A percentile compares a stretch with the other conserved stretches of the same genome.
Evolutionary conservation across 2,797 vertebrate species (phyloP).

Genomic region (Lepus oiostolus): DNA sequence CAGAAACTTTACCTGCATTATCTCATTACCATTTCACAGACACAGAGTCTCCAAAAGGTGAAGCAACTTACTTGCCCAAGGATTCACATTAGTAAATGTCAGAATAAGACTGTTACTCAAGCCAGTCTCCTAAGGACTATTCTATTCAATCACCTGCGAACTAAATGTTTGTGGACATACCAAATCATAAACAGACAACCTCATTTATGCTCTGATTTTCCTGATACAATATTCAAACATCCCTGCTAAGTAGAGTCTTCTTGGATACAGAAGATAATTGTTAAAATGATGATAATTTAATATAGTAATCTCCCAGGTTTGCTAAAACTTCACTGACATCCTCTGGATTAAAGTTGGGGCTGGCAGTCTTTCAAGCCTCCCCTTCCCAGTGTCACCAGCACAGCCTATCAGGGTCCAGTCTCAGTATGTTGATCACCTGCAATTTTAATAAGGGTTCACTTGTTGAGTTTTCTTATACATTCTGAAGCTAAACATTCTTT

Average conservation of each 20-base stretch:
- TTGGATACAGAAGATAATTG: not conserved
- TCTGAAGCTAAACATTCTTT: not conserved
- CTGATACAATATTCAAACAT: not conserved
- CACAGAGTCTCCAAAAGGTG: not conserved
- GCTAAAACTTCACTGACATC: not conserved
- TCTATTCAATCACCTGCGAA: not conserved
- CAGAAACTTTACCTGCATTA: not conserved
- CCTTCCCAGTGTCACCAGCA: not conserved
- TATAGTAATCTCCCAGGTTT: not conserved
- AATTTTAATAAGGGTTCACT: not conserved
- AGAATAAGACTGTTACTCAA: not conserved
- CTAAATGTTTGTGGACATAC: not conserved
- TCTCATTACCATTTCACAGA: slow-evolving; percentile 5
- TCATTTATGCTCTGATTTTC: not conserved
- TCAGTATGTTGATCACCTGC: not conserved
- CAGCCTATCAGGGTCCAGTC: not conserved
- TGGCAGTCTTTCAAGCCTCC: not conserved
- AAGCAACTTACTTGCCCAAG: slow-evolving; percentile 9
- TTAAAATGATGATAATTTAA: not conserved
- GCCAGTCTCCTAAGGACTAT: not conserved
- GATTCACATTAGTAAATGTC: not conserved
- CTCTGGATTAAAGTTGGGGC: not conserved
- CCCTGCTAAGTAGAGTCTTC: not conserved
- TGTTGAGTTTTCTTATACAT: not conserved
- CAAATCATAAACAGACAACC: not conserved